Percentiles rank a stretch among this genome's conserved stretches.
Conservation (phyloP, 2,113 vertebrate species). For the Perognathus longimembris region DNA sequence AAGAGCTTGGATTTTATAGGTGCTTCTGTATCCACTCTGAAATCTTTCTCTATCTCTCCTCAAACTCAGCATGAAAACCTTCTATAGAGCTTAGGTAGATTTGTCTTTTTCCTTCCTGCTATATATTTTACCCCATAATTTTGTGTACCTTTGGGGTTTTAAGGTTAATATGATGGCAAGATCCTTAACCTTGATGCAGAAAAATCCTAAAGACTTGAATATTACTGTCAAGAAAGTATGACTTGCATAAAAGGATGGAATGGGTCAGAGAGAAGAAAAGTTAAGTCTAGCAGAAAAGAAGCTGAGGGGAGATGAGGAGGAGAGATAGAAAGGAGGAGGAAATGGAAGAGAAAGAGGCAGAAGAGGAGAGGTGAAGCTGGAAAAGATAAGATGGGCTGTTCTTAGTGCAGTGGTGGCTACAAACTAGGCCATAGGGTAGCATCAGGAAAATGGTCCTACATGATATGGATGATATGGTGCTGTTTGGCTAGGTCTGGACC, state of each 20-base stretch:
- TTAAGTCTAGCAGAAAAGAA: neutral
- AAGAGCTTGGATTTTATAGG: neutral
- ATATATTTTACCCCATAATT: neutral
- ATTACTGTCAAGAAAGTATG: conserved; percentile 15
- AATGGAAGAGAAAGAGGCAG: neutral
- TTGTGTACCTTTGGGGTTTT: conserved; percentile 13
- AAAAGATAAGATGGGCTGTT: neutral
- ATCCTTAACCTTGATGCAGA: neutral
- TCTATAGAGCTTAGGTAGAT: neutral
- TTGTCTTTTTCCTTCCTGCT: neutral
- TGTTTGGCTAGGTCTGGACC: neutral
- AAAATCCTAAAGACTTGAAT: neutral
- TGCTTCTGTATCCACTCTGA: neutral
- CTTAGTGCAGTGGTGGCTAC: neutral
- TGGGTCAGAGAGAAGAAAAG: neutral
- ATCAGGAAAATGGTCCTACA: neutral
- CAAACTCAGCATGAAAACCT: neutral
- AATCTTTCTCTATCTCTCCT: conserved; percentile 2
- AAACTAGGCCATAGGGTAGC: neutral
- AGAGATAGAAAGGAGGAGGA: too few relatives aligned
- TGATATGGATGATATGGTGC: neutral
- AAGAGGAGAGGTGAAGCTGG: neutral
- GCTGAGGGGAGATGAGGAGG: neutral
- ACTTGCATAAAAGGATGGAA: neutral
- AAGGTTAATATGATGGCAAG: neutral